These are phyloP conservation scores for Dasysyrphus albostriatus DNA, from an alignment of 2,888 invertebrate species.

Conservation along the genomic window DNA sequence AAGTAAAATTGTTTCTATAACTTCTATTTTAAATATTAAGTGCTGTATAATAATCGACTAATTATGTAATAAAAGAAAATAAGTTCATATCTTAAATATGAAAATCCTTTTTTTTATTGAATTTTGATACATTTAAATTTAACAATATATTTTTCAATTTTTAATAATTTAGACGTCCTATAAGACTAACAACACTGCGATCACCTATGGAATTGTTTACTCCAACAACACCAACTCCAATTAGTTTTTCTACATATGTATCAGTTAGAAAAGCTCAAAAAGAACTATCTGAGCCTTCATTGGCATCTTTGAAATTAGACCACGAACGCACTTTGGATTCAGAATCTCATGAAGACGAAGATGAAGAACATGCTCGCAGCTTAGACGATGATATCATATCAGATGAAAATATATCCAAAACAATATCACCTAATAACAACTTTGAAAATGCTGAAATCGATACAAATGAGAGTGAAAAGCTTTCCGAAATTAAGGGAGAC, in stretches of 20 bases:
- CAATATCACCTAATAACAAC: constrained; percentile 35
- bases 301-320: constrained; percentile 80
- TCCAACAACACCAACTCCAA: constrained; percentile 81
- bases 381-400: constrained; percentile 76
- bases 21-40: background rate
- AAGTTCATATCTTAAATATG: constrained; percentile 15
- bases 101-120: background rate
- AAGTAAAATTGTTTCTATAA: background rate
- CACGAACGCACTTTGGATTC: constrained; percentile 79
- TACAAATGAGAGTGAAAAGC: constrained; percentile 53
- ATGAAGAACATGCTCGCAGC: constrained; percentile 76
- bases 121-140: constrained; percentile 61
- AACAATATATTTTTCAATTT: constrained; percentile 38
- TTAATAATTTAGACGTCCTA: constrained; percentile 80
- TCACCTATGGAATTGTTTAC: constrained; percentile 76
- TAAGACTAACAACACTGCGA: constrained; percentile 81
- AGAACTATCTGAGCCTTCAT: constrained; percentile 80
- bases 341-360: constrained; percentile 40
- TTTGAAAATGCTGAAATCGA: constrained; percentile 56
- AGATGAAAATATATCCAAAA: constrained; percentile 71
- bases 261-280: constrained; percentile 78
- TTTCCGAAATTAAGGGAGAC: constrained; percentile 31
- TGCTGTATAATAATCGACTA: constrained; percentile 9
- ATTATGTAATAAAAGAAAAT: constrained; percentile 20
- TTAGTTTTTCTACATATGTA: constrained; percentile 80